phyloP scores from a whole-genome alignment of 2,888 invertebrate species.

The Athripsodes cinereus region DNA sequence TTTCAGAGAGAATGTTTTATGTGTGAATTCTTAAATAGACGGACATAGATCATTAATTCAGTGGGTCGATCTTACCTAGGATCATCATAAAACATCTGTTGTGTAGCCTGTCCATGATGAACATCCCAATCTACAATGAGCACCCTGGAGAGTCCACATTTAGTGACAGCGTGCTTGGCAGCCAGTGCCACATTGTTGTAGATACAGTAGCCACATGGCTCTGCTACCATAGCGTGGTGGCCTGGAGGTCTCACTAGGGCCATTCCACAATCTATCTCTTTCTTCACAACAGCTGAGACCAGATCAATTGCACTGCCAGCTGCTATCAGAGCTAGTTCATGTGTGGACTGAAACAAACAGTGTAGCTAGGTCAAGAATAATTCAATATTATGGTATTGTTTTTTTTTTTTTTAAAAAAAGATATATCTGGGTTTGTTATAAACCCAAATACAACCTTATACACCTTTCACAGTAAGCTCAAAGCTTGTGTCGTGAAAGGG shows the following conservation, averaged over 20 bases:
- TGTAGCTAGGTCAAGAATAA: too few relatives aligned
- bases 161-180: slow-evolving; percentile 67
- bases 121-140: slow-evolving; percentile 94
- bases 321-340: slow-evolving; percentile 67
- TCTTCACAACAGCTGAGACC: slow-evolving; percentile 62
- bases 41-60: too few relatives aligned
- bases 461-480: too few relatives aligned
- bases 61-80: slow-evolving; percentile 63
- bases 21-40: too few relatives aligned
- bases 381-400: too few relatives aligned
- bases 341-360: slow-evolving; percentile 59
- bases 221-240: slow-evolving; percentile 84
- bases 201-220: slow-evolving; percentile 85
- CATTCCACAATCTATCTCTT: slow-evolving; percentile 73
- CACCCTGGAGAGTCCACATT: slow-evolving; percentile 54
- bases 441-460: too few relatives aligned
- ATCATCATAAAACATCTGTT: slow-evolving; percentile 83
- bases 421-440: too few relatives aligned
- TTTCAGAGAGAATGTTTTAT: too few relatives aligned
- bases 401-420: too few relatives aligned
- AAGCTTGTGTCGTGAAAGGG: too few relatives aligned
- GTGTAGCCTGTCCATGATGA: slow-evolving; percentile 93
- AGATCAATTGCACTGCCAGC: slow-evolving; percentile 76
- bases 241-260: slow-evolving; percentile 86
- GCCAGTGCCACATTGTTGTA: slow-evolving; percentile 92